A percentile compares a stretch with the other conserved stretches of the same genome.
Conservation (phyloP, 2,797 vertebrate species). For the Centroberyx gerrardi region DNA sequence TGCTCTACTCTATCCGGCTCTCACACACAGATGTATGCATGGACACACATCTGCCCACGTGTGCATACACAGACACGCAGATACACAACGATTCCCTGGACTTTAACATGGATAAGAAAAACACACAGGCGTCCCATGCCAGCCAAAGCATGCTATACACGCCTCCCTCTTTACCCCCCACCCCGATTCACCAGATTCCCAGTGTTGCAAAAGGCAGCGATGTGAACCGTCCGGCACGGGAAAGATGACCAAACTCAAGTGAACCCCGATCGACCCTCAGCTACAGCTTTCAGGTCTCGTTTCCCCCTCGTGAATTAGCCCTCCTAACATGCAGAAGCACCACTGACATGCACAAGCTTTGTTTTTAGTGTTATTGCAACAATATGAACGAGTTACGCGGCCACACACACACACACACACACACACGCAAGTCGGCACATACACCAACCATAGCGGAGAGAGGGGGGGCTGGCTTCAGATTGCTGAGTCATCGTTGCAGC, state of each 20-base stretch:
- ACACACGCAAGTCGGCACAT: constrained; percentile 14
- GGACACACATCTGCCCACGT: constrained; percentile 22
- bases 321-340: not conserved
- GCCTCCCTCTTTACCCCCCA: not conserved
- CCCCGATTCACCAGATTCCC: not conserved
- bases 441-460: constrained; percentile 53
- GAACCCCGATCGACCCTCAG: no score
- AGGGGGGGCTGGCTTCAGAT: constrained; percentile 55
- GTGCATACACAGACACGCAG: constrained; percentile 6
- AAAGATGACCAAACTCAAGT: no score
- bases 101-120: not conserved
- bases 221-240: no score
- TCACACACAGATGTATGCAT: constrained; percentile 10
- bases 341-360: not conserved
- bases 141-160: not conserved
- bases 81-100: not conserved
- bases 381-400: constrained; percentile 57
- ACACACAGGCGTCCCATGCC: not conserved
- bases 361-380: constrained; percentile 50
- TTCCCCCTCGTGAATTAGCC: no score
- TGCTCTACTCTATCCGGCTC: constrained; percentile 14
- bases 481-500: constrained; percentile 80
- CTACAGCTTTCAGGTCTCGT: no score
- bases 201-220: no score
- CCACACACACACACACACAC: constrained; percentile 49